These are phyloP conservation scores for Synergus umbraculus DNA, from an alignment of 2,888 invertebrate genomes.

Conservation along the genomic window DNA sequence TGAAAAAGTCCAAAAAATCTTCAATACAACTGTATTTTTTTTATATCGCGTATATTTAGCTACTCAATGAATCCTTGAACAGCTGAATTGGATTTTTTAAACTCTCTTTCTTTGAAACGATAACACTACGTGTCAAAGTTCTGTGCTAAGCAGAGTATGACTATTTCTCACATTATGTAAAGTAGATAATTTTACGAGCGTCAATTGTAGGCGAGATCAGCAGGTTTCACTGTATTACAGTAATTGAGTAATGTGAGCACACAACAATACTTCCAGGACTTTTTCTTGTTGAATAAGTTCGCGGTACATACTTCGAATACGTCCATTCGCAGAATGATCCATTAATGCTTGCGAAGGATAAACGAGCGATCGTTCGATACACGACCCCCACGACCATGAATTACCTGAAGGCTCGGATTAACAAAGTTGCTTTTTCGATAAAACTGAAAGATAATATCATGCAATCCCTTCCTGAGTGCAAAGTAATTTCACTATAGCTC, in stretches of 20 bases:
- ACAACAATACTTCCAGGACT: slow-evolving; percentile 32
- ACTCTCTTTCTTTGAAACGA: not conserved
- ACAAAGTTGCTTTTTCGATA: slow-evolving; percentile 38
- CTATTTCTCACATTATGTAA: not conserved
- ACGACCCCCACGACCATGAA: slow-evolving; percentile 35
- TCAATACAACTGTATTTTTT: too few species aligned
- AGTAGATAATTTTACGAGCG: not conserved
- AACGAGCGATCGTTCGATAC: slow-evolving; percentile 40
- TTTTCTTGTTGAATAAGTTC: slow-evolving; percentile 39
- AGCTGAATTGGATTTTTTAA: not conserved
- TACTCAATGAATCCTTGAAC: too few species aligned
- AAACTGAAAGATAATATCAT: slow-evolving; percentile 36
- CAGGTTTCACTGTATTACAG: slow-evolving; percentile 12
- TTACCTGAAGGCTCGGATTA: slow-evolving; percentile 39
- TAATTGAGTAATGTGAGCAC: not conserved
- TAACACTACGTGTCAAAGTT: not conserved
- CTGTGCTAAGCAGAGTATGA: not conserved
- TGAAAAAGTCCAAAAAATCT: not conserved
- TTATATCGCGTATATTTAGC: too few species aligned
- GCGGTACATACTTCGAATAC: slow-evolving; percentile 27
- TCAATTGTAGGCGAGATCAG: not conserved
- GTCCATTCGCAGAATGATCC: slow-evolving; percentile 40
- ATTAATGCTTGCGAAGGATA: slow-evolving; percentile 39
- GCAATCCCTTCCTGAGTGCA: slow-evolving; percentile 20
- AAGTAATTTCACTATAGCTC: slow-evolving; percentile 10